Base-by-base conservation (phyloP, 2,888 invertebrate species). In the Petrolisthes manimaculis region DNA sequence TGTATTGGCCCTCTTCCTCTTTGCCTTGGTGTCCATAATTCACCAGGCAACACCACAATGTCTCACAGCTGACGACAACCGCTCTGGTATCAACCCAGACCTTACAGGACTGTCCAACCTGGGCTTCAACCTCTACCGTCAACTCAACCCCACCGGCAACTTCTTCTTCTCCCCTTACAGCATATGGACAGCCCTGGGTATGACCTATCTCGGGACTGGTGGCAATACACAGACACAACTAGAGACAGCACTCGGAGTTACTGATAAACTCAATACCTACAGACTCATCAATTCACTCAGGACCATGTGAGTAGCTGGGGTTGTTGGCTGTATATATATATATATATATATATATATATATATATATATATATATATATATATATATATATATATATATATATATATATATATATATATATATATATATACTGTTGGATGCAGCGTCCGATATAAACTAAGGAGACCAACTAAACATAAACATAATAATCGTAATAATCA, bases 151-250 rank as follows among this genome's bases (percentile, higher is more conserved):
- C 12, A 9, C 84, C n/a, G 53, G 54, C 81, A 97, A 97, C 93
- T 93, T 97, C 79, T 97, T 97, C 94, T 97, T 97, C 93, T 97
- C 97, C 14, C 97, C 97, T 0, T 96, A 96, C 93, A 97, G 97
- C 91, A 95, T 97, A n/a, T 96, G 97, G 92, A 96, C 97, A 92
- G 95, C 97, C 0, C 92, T 97, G 56, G 93, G 96, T 80, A 93
- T 97, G 89, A 96, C 96, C 0, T 97, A 97, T 92, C 96, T 97
- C 92, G 95, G 96, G 0, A 94, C 97, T 2, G 95, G 95, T 0
- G 95, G 95, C 18, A 94, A 95, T 79, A 97, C 97, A 0, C 96
- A 97, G 92, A 92, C 93, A 5, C 93, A 94, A 9, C 92, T 97
- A 18, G 12, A 61, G 61, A 61, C 1, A 2, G 61, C 61, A 14